Evolutionary conservation across 1,140 invertebrate genomes (phyloP), one percentile per base, ranked within the genome.

Genomic region (Apis mellifera): DNA sequence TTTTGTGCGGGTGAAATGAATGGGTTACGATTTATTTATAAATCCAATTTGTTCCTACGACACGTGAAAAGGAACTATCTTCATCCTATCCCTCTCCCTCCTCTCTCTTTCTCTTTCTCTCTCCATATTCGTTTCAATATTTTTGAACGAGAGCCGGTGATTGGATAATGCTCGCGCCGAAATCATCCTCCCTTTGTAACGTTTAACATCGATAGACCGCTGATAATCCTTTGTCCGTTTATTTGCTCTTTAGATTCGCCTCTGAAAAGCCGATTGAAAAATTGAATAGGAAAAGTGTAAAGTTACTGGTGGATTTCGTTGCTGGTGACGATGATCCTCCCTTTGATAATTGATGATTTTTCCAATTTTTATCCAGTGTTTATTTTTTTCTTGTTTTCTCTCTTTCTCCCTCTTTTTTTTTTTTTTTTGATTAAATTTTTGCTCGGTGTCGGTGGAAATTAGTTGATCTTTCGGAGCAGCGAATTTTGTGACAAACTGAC

Each of bases 11-110:
- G n/a, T 73, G 73, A 86, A 87, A 80, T 84, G 77, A 86, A 87
- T 66, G 71, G 60, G 65, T 26, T n/a, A 50, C 68, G 85, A 84
- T 84, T 86, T 84, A 82, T 83, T 84, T 87, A 84, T 78, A 86
- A 86, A 86, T 84, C 54, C 82, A 86, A 87, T 87, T 84, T 69
- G 64, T 73, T 42, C 74, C 32, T 65, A 50, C 71, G 68, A 65
- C 54, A 77, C 77, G 73, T 32, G 78, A 66, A 68, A 75, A 17
- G 52, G 32, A 60, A 48, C 15, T 54, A 52, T 75, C 69, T 77
- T 50, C 26, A 15, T 54, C 32, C 5, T n/a, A n/a, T n/a, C n/a
- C n/a, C n/a, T n/a, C 60, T 26, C 54, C 17, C 54, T 17, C 17
- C 21, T n/a, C 42, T 74, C 72, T 76, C 62, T 57, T 0, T 57